phyloP scores from a whole-genome alignment of 2,888 invertebrate species.

The Diabrotica balteata region DNA sequence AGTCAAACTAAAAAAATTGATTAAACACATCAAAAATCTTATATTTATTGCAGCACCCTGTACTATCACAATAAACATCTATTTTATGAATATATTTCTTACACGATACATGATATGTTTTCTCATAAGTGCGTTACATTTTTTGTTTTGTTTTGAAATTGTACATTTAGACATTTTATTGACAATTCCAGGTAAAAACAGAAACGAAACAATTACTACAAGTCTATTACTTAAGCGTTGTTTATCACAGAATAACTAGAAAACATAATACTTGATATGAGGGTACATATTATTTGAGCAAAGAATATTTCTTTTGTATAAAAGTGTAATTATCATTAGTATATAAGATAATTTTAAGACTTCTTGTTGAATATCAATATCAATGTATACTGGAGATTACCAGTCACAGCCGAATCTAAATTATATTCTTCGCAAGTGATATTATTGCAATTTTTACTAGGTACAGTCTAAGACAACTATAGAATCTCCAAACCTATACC shows the following conservation, averaged over 20 bases:
- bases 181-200: not conserved
- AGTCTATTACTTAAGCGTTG: slow-evolving; percentile 32
- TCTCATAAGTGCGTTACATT: not conserved
- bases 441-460: too few relatives aligned
- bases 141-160: not conserved
- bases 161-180: slow-evolving; percentile 2
- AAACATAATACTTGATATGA: slow-evolving; percentile 32
- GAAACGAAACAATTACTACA: too few relatives aligned
- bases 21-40: not conserved
- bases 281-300: slow-evolving; percentile 12
- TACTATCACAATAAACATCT: not conserved
- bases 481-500: too few relatives aligned
- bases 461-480: too few relatives aligned
- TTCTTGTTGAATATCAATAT: too few relatives aligned
- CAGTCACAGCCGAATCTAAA: too few relatives aligned
- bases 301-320: too few relatives aligned
- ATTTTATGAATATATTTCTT: not conserved
- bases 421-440: too few relatives aligned
- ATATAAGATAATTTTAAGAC: too few relatives aligned
- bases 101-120: not conserved
- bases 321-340: too few relatives aligned
- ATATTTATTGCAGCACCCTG: not conserved
- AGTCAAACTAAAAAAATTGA: too few relatives aligned
- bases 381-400: too few relatives aligned
- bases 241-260: slow-evolving; percentile 48